Evolutionary conservation across 2,113 vertebrate genomes (phyloP), one percentile per base, ranked within the genome.

Genomic region (Crotophaga sulcirostris): DNA sequence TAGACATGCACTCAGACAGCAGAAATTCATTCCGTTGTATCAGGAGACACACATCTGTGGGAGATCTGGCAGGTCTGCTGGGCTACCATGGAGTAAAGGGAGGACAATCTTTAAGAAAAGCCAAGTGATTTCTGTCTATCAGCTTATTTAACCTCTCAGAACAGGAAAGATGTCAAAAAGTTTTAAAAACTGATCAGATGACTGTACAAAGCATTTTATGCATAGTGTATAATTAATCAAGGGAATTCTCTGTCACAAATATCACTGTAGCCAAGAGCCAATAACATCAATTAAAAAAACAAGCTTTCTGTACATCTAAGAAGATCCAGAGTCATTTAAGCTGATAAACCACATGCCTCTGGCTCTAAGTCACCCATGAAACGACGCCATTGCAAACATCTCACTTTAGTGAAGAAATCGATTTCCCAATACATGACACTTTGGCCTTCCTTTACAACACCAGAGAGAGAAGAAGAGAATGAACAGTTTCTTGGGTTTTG

Each of bases 31-130:
- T 95, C 64, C 15, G 49, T 6, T 87, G 56, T 56, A 78, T 78
- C 42, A 81, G 52, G 66, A 89, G 44, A 90, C n/a, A 72, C 10
- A 31, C 6, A 81, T 77, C 60, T 75, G 44, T 9, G 14, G 19
- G 33, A 84, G 76, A 93, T 84, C 38, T 89, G 76, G 73, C 34
- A 90, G 89, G 72, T 84, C 88, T 89, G 59, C 59, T 83, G 58
- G 88, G 94, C 72, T 96, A 54, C 72, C 68, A 84, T 29, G 91
- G 83, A 90, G 26, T 56, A 77, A 84, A 93, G 21, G 91, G 83
- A 89, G 55, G 42, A 81, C 34, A 63, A n/a, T 11, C 25, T 45
- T 23, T 52, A 47, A 25, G 17, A 24, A 75, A 85, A 91, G 52
- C 52, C 26, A 91, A 76, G 6, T 54, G 45, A 83, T 42, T 89